Evolutionary conservation across 1,140 invertebrate genomes (phyloP).

Genomic region (Brachionus calyciflorus): DNA sequence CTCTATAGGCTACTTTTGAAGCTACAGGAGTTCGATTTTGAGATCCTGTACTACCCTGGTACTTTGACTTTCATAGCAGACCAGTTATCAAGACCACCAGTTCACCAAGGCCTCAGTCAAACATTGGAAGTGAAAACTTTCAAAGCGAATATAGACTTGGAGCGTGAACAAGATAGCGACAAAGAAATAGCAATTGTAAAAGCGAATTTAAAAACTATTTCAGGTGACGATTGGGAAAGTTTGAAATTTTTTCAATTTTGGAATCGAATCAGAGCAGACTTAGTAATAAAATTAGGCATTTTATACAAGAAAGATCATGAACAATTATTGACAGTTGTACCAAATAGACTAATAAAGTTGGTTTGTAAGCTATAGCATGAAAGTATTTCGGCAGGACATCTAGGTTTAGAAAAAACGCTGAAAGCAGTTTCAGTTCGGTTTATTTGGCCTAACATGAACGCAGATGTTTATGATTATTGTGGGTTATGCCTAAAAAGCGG

Average conservation of each 20-base stretch:
- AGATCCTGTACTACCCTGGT: constrained; percentile 9
- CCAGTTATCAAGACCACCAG: too few relatives aligned
- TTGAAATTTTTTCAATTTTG: background rate
- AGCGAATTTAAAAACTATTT: constrained; percentile 1
- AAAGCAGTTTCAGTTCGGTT: background rate
- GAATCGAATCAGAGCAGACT: background rate
- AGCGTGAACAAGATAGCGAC: background rate
- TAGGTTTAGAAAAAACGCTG: constrained; percentile 13
- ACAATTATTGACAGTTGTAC: background rate
- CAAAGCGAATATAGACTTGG: constrained; percentile 9
- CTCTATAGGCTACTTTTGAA: background rate
- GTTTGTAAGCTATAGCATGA: constrained; percentile 21
- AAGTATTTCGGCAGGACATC: background rate
- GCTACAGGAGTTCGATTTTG: constrained; percentile 6
- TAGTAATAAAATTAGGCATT: background rate
- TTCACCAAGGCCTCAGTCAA: background rate
- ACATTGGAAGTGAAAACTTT: background rate
- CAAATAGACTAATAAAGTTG: background rate
- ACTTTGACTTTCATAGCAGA: constrained; percentile 1
- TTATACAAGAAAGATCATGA: constrained; percentile 18
- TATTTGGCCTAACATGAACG: constrained; percentile 6
- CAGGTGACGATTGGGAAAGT: constrained; percentile 10
- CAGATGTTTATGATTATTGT: constrained; percentile 12
- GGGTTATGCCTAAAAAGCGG: too few relatives aligned
- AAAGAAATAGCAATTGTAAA: constrained; percentile 25